phyloP scores from a whole-genome alignment of 2,113 vertebrate species.

The Pogonocichla stellata region DNA sequence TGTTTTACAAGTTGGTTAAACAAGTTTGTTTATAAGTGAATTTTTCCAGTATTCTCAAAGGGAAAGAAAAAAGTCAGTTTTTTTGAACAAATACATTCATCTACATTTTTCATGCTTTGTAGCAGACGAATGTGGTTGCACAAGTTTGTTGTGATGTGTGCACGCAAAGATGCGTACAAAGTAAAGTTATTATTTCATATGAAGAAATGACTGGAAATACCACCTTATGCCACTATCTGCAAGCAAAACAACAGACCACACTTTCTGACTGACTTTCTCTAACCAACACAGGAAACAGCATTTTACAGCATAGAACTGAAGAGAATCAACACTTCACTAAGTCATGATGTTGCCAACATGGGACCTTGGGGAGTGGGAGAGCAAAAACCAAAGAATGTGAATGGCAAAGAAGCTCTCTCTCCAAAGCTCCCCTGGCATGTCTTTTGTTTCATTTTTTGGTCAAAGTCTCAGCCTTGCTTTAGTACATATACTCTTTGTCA shows the following conservation, averaged over 20 bases:
- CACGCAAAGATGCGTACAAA: not conserved
- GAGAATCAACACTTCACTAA: not conserved
- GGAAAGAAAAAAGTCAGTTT: not conserved
- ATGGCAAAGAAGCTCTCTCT: not conserved
- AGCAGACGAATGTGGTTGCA: not conserved
- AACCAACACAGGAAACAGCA: not conserved
- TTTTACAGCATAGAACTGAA: not conserved
- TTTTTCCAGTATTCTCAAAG: not conserved
- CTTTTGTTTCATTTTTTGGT: not conserved
- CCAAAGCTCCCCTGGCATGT: not conserved
- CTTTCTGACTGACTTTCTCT: not conserved
- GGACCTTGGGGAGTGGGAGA: not conserved
- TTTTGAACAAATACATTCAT: not conserved
- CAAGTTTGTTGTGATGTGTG: not conserved
- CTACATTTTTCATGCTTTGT: not conserved
- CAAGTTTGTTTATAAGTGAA: not conserved
- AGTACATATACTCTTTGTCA: not conserved
- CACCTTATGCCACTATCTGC: not conserved
- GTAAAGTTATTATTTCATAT: not conserved
- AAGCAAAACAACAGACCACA: not conserved
- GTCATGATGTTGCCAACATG: not conserved
- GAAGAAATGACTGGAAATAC: not conserved
- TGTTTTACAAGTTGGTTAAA: not conserved
- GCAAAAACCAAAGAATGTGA: not conserved
- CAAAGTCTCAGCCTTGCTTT: not conserved